Conservation (phyloP, 2,797 vertebrate species). For the Gallinago solitaria region DNA sequence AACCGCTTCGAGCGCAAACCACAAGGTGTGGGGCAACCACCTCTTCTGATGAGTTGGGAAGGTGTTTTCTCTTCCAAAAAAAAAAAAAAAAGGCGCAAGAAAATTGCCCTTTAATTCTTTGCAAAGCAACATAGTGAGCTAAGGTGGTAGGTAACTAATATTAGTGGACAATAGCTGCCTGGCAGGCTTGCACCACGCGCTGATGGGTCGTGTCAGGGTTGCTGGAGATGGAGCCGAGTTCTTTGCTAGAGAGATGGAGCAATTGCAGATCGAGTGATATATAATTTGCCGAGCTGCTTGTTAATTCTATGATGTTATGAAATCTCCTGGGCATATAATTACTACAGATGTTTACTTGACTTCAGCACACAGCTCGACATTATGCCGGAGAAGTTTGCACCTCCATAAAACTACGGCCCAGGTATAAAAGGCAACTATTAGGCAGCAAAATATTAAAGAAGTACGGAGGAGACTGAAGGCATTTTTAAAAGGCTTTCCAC, state of each 20-base stretch:
- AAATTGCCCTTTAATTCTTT: not conserved
- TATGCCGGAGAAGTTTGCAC: not conserved
- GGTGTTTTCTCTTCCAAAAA: not conserved
- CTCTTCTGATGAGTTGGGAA: not conserved
- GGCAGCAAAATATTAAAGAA: not conserved
- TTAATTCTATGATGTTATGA: constrained; percentile 34
- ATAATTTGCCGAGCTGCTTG: constrained; percentile 42
- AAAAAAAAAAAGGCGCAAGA: not conserved
- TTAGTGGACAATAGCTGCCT: not conserved
- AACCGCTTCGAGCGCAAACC: rapidly evolving
- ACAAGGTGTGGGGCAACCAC: not conserved
- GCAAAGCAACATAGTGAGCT: not conserved
- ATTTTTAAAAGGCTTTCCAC: not conserved
- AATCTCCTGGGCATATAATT: constrained; percentile 53
- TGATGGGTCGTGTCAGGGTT: not conserved
- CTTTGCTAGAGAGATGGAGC: not conserved
- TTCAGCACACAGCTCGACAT: not conserved
- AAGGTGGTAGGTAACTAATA: not conserved
- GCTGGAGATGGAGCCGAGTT: not conserved
- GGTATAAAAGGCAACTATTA: not conserved
- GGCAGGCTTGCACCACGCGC: not conserved
- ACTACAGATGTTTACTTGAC: constrained; percentile 25
- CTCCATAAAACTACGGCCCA: not conserved
- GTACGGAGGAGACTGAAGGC: not conserved
- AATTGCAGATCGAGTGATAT: not conserved